Evolutionary conservation across 2,797 vertebrate species (phyloP).

Genomic region (Eremophila alpestris): DNA sequence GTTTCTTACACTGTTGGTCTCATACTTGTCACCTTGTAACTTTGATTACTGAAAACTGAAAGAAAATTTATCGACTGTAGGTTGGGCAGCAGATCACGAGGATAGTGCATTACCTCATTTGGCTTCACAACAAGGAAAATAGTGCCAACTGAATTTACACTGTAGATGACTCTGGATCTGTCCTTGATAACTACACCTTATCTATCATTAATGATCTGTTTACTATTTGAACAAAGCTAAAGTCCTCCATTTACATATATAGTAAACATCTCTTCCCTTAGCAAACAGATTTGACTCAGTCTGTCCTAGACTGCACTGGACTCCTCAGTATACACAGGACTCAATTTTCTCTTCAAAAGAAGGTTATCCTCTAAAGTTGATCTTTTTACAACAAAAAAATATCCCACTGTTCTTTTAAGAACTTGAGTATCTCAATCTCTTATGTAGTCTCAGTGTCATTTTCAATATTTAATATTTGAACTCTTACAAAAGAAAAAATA

Average conservation of each 20-base stretch:
- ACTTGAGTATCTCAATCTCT: background rate
- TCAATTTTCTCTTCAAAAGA: background rate
- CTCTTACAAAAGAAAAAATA: background rate
- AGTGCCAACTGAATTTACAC: background rate
- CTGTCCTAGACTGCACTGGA: background rate
- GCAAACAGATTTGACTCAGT: constrained; percentile 25
- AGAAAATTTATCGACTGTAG: background rate
- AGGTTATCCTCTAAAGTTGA: background rate
- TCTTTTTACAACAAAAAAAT: background rate
- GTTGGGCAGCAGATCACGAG: background rate
- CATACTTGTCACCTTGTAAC: background rate
- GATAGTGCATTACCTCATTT: background rate
- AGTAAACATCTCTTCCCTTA: constrained; percentile 27
- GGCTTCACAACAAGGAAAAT: background rate
- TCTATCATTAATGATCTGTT: constrained; percentile 45
- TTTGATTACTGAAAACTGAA: background rate
- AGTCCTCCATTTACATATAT: constrained; percentile 29
- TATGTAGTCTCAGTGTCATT: background rate
- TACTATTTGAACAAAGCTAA: constrained; percentile 49
- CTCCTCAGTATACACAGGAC: background rate
- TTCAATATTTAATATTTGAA: background rate
- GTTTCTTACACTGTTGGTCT: background rate
- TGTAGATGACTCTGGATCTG: constrained; percentile 6
- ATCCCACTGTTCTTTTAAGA: background rate
- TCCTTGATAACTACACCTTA: constrained; percentile 48